Conservation (phyloP, 2,888 invertebrate species). For the Morpho deidamia region DNA sequence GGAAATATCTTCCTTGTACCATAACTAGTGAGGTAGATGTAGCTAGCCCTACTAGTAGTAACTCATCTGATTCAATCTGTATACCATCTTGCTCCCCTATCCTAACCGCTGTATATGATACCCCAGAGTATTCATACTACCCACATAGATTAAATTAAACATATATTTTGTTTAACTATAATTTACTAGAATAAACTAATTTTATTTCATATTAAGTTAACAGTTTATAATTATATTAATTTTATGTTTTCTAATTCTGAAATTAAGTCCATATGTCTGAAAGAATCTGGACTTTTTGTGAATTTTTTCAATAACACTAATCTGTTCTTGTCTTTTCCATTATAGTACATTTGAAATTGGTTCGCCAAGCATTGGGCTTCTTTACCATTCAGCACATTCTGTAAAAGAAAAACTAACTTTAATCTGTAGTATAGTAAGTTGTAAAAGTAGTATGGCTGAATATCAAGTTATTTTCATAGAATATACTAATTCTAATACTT, state of each 20-base stretch:
- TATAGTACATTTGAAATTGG: slow-evolving; percentile 91
- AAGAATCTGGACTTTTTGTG: slow-evolving; percentile 83
- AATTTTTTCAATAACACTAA: slow-evolving; percentile 82
- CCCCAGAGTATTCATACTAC: slow-evolving; percentile 57
- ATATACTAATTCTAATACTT: no score
- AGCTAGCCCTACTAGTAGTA: slow-evolving; percentile 1
- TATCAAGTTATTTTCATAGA: no score
- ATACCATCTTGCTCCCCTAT: slow-evolving; percentile 3
- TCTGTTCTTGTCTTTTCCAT: slow-evolving; percentile 80
- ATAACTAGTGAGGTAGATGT: neutral
- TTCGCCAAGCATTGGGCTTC: slow-evolving; percentile 93
- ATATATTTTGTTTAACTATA: no score
- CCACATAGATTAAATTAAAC: slow-evolving; percentile 51
- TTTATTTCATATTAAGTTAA: neutral
- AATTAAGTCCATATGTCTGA: slow-evolving; percentile 90
- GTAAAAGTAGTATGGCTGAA: no score
- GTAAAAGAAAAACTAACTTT: slow-evolving; percentile 29
- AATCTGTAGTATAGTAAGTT: neutral
- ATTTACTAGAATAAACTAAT: no score
- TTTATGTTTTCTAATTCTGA: slow-evolving; percentile 84
- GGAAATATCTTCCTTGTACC: slow-evolving; percentile 13
- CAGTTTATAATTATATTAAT: slow-evolving; percentile 31
- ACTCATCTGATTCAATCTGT: neutral
- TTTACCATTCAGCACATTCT: slow-evolving; percentile 83
- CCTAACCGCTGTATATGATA: slow-evolving; percentile 27